These are phyloP conservation scores for Megaustenia siamemsis DNA, from an alignment of 2,888 invertebrate genomes.

Conservation along the genomic window DNA sequence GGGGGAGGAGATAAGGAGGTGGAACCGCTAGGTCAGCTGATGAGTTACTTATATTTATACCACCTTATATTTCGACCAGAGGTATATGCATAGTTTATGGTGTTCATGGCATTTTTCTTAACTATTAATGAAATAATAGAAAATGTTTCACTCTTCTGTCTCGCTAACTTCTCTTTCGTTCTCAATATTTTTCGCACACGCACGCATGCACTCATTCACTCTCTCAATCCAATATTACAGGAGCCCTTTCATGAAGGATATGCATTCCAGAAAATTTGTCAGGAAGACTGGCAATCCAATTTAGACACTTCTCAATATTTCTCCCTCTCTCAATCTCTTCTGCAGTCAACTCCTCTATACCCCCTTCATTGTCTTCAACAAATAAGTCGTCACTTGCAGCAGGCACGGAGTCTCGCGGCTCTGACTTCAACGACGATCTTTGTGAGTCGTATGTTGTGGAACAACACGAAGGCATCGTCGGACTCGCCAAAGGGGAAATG, in stretches of 20 bases:
- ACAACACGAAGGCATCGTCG: not conserved
- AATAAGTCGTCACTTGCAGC: not conserved
- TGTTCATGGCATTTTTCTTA: too few species aligned
- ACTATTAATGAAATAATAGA: too few species aligned
- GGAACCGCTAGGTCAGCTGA: too few species aligned
- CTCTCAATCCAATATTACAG: not conserved
- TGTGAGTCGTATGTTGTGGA: slow-evolving; percentile 3
- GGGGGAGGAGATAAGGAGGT: too few species aligned
- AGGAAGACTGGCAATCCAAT: slow-evolving; percentile 70
- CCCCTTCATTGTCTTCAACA: not conserved
- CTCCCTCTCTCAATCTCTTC: slow-evolving; percentile 47
- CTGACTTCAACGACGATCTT: not conserved
- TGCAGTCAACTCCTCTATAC: not conserved
- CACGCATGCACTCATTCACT: not conserved
- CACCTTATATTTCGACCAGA: too few species aligned
- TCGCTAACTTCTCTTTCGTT: not conserved
- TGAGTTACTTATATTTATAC: too few species aligned
- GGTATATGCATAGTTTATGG: too few species aligned
- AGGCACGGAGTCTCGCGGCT: not conserved
- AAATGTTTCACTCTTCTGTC: not conserved
- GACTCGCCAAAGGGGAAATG: not conserved
- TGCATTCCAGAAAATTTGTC: slow-evolving; percentile 71
- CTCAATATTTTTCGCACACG: not conserved
- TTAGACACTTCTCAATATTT: slow-evolving; percentile 65
- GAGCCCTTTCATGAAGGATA: slow-evolving; percentile 52